These are phyloP conservation scores for Caenorhabditis brenneri DNA, from an alignment of 1,140 invertebrate genomes.

Conservation along the genomic window DNA sequence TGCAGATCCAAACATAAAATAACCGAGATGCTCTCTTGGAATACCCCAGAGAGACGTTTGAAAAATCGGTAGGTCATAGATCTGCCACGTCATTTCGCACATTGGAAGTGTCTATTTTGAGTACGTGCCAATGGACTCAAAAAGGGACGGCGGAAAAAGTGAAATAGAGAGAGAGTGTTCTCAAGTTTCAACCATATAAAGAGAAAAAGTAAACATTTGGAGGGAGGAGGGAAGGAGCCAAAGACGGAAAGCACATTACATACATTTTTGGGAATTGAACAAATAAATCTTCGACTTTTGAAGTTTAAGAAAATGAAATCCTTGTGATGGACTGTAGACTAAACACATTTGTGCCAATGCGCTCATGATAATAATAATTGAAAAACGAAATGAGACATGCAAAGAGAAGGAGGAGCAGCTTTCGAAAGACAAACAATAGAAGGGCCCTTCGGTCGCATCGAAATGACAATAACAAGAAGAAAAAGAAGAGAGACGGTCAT, in stretches of 20 bases:
- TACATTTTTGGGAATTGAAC: background rate
- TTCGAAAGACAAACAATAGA: slow-evolving; percentile 14
- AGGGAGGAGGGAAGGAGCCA: background rate
- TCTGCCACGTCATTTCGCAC: background rate
- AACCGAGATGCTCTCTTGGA: too few species aligned
- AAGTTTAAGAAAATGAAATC: background rate
- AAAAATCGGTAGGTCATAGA: background rate
- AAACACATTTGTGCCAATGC: background rate
- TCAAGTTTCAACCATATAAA: slow-evolving; percentile 30
- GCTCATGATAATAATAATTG: background rate
- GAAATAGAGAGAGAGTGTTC: background rate
- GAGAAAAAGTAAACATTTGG: slow-evolving; percentile 28
- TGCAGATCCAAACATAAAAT: too few species aligned
- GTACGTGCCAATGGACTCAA: background rate
- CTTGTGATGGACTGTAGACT: background rate
- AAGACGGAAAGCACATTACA: background rate
- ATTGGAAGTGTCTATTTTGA: background rate
- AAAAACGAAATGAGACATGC: slow-evolving; percentile 34
- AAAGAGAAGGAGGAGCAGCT: background rate
- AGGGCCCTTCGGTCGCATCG: background rate
- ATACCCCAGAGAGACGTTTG: too few species aligned
- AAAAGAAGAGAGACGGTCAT: background rate
- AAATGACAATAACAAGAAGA: background rate
- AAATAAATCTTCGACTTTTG: background rate
- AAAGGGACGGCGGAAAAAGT: background rate